phyloP scores from a whole-genome alignment of 2,888 invertebrate species.

The Ephialtes manifestator region DNA sequence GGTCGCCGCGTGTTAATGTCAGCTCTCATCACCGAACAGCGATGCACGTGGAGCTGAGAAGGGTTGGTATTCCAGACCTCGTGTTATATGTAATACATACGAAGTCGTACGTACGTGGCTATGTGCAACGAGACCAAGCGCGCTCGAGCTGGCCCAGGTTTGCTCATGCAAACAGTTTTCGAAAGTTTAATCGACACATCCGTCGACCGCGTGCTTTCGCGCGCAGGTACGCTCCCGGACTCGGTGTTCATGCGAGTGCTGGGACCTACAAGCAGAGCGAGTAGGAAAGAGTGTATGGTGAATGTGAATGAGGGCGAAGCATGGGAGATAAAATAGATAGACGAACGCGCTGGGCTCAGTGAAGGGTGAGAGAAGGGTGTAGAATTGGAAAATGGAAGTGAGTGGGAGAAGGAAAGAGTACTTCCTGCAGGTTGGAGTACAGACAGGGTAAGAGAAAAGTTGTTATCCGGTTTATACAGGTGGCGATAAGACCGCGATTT shows the following conservation, averaged over 20 bases:
- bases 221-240: conserved; percentile 33
- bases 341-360: conserved; percentile 43
- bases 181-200: conserved; percentile 85
- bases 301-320: conserved; percentile 67
- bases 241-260: conserved; percentile 36
- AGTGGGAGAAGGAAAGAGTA: conserved; percentile 63
- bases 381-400: conserved; percentile 48
- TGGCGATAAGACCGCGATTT: conserved; percentile 84
- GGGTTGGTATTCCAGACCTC: conserved; percentile 9
- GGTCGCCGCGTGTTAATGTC: conserved; percentile 77
- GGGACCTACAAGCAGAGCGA: conserved; percentile 36
- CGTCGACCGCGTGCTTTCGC: conserved; percentile 69
- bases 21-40: conserved; percentile 75
- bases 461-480: conserved; percentile 83
- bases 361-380: conserved; percentile 36
- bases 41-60: conserved; percentile 1
- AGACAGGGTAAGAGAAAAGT: conserved; percentile 81
- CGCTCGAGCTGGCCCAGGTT: conserved; percentile 67
- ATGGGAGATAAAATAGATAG: conserved; percentile 56
- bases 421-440: conserved; percentile 64
- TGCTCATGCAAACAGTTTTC: conserved; percentile 85
- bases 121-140: conserved; percentile 9
- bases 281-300: conserved; percentile 51
- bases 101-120: conserved; percentile 22
- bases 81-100: conserved; percentile 41